Conservation (phyloP, 1,140 invertebrate genomes). For the Contarinia nasturtii region DNA sequence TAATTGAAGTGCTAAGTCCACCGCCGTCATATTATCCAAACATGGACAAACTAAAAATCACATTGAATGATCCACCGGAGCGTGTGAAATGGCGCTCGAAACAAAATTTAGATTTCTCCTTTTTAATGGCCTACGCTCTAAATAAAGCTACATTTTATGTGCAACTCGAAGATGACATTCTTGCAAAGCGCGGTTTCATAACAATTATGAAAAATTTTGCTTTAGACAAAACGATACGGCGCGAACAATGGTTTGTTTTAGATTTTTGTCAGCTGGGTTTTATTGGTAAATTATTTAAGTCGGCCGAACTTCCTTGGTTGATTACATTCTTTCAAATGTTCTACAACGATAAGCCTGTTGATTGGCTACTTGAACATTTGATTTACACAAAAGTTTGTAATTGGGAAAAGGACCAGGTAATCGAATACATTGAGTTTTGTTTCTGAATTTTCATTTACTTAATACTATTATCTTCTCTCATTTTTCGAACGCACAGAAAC, state of each 20-base stretch:
- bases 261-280: slow-evolving; percentile 90
- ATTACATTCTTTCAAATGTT: slow-evolving; percentile 88
- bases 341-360: slow-evolving; percentile 90
- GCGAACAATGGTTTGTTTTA: slow-evolving; percentile 71
- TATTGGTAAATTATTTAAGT: slow-evolving; percentile 90
- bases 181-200: slow-evolving; percentile 73
- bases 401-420: slow-evolving; percentile 61
- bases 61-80: slow-evolving; percentile 73
- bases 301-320: slow-evolving; percentile 68
- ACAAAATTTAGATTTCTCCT: slow-evolving; percentile 93
- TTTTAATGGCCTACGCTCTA: slow-evolving; percentile 88
- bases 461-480: not conserved
- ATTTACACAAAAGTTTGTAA: slow-evolving; percentile 81
- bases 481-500: slow-evolving; percentile 38
- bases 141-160: slow-evolving; percentile 60
- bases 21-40: slow-evolving; percentile 77
- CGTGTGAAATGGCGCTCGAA: slow-evolving; percentile 88
- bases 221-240: slow-evolving; percentile 50
- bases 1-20: slow-evolving; percentile 80
- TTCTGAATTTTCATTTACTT: not conserved
- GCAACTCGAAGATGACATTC: slow-evolving; percentile 90
- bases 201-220: slow-evolving; percentile 77
- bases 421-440: not conserved
- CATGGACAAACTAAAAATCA: slow-evolving; percentile 52
- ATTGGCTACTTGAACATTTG: slow-evolving; percentile 87